phyloP scores from a whole-genome alignment of 2,888 invertebrate species.

The Cybosia mesomella region DNA sequence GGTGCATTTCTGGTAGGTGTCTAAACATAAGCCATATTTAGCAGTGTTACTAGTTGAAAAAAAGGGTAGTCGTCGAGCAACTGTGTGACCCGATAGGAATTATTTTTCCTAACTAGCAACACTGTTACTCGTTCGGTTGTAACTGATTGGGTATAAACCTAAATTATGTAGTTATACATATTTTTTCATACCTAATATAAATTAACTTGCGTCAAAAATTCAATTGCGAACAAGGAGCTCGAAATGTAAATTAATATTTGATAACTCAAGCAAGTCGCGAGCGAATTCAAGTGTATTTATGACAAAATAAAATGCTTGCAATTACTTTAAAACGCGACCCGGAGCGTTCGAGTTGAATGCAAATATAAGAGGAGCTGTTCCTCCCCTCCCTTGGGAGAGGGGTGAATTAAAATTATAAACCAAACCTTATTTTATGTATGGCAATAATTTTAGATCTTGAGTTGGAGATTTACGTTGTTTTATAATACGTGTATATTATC shows the following conservation, averaged over 20 bases:
- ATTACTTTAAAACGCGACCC: conserved; percentile 79
- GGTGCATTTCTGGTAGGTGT: too few relatives aligned
- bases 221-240: not conserved
- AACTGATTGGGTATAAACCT: not conserved
- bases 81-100: too few relatives aligned
- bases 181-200: not conserved
- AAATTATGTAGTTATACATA: not conserved
- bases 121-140: too few relatives aligned
- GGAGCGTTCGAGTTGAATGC: conserved; percentile 69
- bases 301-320: conserved; percentile 70
- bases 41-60: too few relatives aligned
- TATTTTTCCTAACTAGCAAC: too few relatives aligned
- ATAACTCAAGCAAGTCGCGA: conserved; percentile 32
- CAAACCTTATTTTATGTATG: conserved; percentile 48
- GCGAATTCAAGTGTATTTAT: conserved; percentile 43
- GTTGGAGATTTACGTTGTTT: conserved; percentile 2
- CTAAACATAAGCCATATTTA: too few relatives aligned
- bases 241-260: conserved; percentile 18
- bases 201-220: not conserved
- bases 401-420: conserved; percentile 75
- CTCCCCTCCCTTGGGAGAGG: conserved; percentile 57
- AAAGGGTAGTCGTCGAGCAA: too few relatives aligned
- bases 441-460: conserved; percentile 17
- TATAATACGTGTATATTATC: not conserved
- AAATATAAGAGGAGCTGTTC: conserved; percentile 59